phyloP scores from a whole-genome alignment of 2,888 invertebrate species.

The Drosophila mulleri region DNA sequence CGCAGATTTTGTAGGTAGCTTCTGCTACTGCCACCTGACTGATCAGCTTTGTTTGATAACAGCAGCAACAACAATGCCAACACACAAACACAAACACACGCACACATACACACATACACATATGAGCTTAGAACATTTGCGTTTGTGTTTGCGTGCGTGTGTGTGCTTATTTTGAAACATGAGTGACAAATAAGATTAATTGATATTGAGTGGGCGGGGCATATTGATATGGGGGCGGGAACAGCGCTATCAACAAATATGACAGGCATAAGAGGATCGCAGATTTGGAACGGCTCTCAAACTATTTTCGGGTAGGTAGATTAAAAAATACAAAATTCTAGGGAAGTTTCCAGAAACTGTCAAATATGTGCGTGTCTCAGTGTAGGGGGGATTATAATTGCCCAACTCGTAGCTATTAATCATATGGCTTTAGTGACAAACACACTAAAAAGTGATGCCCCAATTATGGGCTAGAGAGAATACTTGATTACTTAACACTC shows the following conservation, averaged over 20 bases:
- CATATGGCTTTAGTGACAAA: constrained; percentile 29
- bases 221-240: constrained; percentile 16
- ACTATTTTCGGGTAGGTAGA: constrained; percentile 32
- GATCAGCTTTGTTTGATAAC: constrained; percentile 81
- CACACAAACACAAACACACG: background rate
- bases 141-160: background rate
- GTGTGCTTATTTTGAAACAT: constrained; percentile 61
- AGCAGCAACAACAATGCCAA: constrained; percentile 40
- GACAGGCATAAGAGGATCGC: constrained; percentile 76
- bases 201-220: constrained; percentile 55
- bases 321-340: constrained; percentile 4
- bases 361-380: constrained; percentile 2
- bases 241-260: constrained; percentile 51
- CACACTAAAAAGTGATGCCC: constrained; percentile 27
- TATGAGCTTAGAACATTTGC: constrained; percentile 24
- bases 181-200: constrained; percentile 81
- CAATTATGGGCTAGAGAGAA: constrained; percentile 23
- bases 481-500: constrained; percentile 42
- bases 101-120: too few relatives aligned
- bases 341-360: constrained; percentile 32
- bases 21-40: constrained; percentile 78
- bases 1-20: constrained; percentile 72
- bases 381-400: constrained; percentile 22
- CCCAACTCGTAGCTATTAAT: constrained; percentile 36
- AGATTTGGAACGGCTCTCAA: constrained; percentile 58